Evolutionary conservation across 2,888 invertebrate species (phyloP).

Genomic region (Sinopyrophorus schimmeli): DNA sequence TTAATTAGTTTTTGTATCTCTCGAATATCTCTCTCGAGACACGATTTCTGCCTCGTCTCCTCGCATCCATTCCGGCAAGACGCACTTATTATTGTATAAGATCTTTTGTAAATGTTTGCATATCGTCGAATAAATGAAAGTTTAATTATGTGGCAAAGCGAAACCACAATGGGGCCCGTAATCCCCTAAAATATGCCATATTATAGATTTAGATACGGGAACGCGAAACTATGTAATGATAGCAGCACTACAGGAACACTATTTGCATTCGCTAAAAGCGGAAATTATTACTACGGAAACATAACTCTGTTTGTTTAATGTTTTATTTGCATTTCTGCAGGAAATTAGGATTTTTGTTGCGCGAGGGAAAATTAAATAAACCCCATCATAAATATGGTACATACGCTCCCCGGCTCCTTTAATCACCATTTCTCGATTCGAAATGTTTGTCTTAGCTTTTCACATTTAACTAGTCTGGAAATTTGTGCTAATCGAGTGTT

Average conservation of each 20-base stretch:
- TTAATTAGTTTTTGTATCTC: conserved; percentile 13
- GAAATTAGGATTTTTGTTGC: conserved; percentile 14
- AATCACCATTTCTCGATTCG: too few relatives aligned
- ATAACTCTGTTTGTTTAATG: conserved; percentile 15
- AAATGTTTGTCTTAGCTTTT: too few relatives aligned
- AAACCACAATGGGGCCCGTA: conserved; percentile 17
- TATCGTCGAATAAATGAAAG: conserved; percentile 23
- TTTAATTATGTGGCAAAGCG: conserved; percentile 18
- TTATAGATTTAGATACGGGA: conserved; percentile 19
- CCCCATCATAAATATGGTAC: too few relatives aligned
- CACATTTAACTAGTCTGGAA: too few relatives aligned
- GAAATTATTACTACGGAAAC: conserved; percentile 24
- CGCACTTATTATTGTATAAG: conserved; percentile 5
- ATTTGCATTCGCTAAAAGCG: conserved; percentile 23
- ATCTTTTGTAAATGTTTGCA: conserved; percentile 14
- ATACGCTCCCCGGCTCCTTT: too few relatives aligned
- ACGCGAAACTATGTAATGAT: conserved; percentile 14
- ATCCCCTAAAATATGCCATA: conserved; percentile 16
- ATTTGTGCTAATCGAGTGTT: too few relatives aligned
- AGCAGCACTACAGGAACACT: too few relatives aligned
- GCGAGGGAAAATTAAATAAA: conserved; percentile 2
- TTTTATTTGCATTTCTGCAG: conserved; percentile 10
- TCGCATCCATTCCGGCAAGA: too few relatives aligned
- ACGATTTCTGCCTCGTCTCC: neutral
- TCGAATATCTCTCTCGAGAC: neutral